Conservation (phyloP, 2,888 invertebrate species). For the Polydrusus pterygomalis region DNA sequence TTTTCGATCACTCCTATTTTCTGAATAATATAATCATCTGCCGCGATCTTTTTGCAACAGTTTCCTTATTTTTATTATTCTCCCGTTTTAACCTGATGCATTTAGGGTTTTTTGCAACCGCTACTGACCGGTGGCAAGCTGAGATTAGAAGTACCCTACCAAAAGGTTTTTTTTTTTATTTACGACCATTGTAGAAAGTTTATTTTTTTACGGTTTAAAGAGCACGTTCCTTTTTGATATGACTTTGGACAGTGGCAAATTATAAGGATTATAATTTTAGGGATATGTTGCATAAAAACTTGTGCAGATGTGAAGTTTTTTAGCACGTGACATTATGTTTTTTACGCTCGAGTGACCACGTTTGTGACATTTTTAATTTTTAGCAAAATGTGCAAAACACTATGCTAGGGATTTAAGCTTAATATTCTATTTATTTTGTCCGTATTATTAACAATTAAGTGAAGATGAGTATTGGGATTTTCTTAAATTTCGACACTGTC, state of each 20-base stretch:
- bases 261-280: constrained; percentile 34
- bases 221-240: constrained; percentile 42
- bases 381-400: too few relatives aligned
- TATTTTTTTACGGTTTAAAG: constrained; percentile 35
- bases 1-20: constrained; percentile 67
- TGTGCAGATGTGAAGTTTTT: constrained; percentile 46
- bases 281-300: constrained; percentile 36
- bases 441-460: too few relatives aligned
- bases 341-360: constrained; percentile 21
- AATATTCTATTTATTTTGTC: too few relatives aligned
- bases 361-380: constrained; percentile 24
- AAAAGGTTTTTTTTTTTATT: constrained; percentile 26
- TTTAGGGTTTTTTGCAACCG: constrained; percentile 38
- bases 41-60: constrained; percentile 64
- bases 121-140: constrained; percentile 47
- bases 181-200: constrained; percentile 26
- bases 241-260: constrained; percentile 33
- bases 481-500: too few relatives aligned
- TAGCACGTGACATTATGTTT: constrained; percentile 48
- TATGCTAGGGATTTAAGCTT: too few relatives aligned
- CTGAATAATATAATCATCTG: constrained; percentile 67
- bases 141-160: constrained; percentile 30
- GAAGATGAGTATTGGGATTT: too few relatives aligned
- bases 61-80: constrained; percentile 61
- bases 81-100: constrained; percentile 46